Base-by-base conservation (phyloP, 2,113 vertebrate genomes). In the Varanus salvator region DNA sequence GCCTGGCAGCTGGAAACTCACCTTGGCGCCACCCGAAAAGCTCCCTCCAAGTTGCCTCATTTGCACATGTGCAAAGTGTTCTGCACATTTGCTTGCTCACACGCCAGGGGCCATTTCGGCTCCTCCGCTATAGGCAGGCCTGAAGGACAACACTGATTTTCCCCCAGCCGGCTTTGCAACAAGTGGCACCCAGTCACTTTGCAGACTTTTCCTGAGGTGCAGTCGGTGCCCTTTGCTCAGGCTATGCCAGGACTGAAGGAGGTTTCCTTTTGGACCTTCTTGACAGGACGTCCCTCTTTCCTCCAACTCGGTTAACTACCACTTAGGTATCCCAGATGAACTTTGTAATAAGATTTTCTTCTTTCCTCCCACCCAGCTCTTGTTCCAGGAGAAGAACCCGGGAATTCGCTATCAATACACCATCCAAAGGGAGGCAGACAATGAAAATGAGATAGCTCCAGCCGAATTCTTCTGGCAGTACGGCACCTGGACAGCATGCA, bases 321-420 rank as follows among this genome's bases (percentile, higher is more conserved):
- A 25, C 50, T 57, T 8, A 3, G 38, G 27, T 19, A 1, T 7
- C 23, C 21, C 9, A 25, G 0, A 34, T 19, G 60, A 11, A 29
- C n/a, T 38, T 3, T 71, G 3, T 88, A 29, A n/a, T 72, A 34
- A 38, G 1, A 9, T 29, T 11, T 68, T 38, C 27, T n/a, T 2
- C 4, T 86, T 25, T 2, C 29, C 57, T 86, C 69, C 4, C 95
- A 99, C 69, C 4, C 95, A 99, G 99, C 97, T 99, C 90, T 97
- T 99, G 57, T 99, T 99, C 80, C 99, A 99, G 95, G 99, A 99
- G 94, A 97, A 95, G 68, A 99, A 99, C 94, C 99, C 99, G 0
- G 98, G 99, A 0, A 98, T 99, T 52, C 96, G 97, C 38, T 99
- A 98, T n/a, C 97, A 99, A 92, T 99, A 99, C 97, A 99, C 98